Percentiles rank a stretch among this genome's conserved stretches.
These are phyloP conservation scores for Phalacrocorax carbo DNA, from an alignment of 2,113 vertebrate genomes.

Conservation along the genomic window DNA sequence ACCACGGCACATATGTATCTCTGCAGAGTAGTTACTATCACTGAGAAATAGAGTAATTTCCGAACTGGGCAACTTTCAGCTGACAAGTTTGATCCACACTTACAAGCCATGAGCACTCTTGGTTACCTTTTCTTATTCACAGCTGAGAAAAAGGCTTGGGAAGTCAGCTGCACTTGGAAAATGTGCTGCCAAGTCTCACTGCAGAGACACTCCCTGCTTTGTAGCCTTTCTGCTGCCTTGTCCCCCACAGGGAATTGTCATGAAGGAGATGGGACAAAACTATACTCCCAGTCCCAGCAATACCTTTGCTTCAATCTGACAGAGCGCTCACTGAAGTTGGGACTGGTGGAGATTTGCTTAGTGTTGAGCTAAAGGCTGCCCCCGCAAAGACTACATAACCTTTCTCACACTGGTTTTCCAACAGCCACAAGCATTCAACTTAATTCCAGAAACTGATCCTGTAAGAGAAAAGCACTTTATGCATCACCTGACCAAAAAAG, in stretches of 20 bases:
- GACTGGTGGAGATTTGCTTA: neutral
- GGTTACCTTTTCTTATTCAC: neutral
- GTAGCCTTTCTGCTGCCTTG: neutral
- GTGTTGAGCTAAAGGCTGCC: neutral
- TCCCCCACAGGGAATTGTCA: neutral
- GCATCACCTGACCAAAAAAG: neutral
- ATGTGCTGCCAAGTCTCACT: neutral
- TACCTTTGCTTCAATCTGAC: neutral
- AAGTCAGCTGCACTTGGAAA: neutral
- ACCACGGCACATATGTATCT: neutral
- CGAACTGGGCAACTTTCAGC: neutral
- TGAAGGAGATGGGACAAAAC: neutral
- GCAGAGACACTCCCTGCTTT: neutral
- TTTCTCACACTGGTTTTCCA: neutral
- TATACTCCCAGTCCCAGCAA: neutral
- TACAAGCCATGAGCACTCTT: neutral
- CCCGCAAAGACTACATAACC: neutral
- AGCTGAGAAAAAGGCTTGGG: neutral
- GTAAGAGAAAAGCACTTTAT: neutral
- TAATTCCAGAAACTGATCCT: neutral
- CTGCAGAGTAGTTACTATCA: neutral
- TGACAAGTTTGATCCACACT: neutral
- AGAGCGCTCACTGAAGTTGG: neutral
- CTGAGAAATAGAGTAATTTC: neutral
- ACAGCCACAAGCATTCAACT: neutral